phyloP scores from a whole-genome alignment of 2,888 invertebrate species.

The Caprella mutica region DNA sequence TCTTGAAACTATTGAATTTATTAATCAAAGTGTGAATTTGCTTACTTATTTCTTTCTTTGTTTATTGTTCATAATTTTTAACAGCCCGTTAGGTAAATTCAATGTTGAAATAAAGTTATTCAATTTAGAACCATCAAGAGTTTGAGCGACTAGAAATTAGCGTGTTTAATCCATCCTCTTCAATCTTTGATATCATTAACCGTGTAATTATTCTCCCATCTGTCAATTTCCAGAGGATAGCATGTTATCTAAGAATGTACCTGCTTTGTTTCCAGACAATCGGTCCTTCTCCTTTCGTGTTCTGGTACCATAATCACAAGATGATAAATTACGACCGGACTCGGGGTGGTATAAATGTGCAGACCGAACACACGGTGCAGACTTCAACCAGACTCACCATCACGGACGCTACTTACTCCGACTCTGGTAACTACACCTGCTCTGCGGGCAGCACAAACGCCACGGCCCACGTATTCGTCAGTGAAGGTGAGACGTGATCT shows the following conservation, averaged over 20 bases:
- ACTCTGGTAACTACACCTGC: conserved; percentile 38
- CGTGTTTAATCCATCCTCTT: no score
- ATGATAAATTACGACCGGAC: conserved; percentile 87
- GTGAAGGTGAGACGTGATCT: conserved; percentile 77
- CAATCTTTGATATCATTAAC: background rate
- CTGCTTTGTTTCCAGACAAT: conserved; percentile 56
- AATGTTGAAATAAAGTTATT: no score
- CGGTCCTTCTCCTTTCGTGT: conserved; percentile 82
- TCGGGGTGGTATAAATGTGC: conserved; percentile 49
- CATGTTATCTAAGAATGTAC: background rate
- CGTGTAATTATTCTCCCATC: background rate
- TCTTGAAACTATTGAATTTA: no score
- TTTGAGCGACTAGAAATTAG: no score
- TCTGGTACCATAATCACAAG: conserved; percentile 89
- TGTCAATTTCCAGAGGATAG: background rate
- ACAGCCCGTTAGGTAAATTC: no score
- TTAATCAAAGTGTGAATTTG: no score
- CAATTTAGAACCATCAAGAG: no score
- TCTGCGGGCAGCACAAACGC: conserved; percentile 73
- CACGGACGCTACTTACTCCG: conserved; percentile 21
- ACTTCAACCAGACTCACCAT: conserved; percentile 25
- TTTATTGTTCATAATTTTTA: no score
- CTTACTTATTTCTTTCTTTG: no score
- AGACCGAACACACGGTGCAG: conserved; percentile 13
- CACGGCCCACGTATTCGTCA: conserved; percentile 78